Conservation (phyloP, 2,113 vertebrate genomes). For the Mandrillus leucophaeus region DNA sequence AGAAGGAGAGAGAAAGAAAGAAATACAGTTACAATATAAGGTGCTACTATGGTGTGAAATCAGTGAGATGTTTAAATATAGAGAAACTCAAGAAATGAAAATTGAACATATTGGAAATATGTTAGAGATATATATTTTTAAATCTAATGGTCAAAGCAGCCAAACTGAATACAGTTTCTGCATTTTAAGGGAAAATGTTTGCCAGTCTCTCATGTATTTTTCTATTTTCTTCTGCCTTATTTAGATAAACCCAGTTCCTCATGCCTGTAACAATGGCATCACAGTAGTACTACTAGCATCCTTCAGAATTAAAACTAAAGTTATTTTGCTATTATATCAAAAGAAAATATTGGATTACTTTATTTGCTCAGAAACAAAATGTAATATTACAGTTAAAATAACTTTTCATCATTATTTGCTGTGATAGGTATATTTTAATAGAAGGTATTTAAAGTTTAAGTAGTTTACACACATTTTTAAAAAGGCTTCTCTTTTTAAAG, state of each 20-base stretch:
- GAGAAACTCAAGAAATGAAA: background rate
- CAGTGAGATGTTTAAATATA: background rate
- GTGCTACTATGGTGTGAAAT: background rate
- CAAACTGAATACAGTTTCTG: background rate
- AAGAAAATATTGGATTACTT: background rate
- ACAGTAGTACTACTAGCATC: background rate
- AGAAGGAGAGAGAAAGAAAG: background rate
- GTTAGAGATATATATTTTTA: background rate
- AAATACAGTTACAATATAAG: background rate
- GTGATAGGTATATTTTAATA: background rate
- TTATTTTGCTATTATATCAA: background rate
- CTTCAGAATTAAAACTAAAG: background rate
- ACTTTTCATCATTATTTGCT: background rate
- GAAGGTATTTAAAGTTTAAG: background rate
- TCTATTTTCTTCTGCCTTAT: background rate
- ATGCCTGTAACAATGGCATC: background rate
- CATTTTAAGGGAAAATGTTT: background rate
- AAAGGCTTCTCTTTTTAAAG: background rate
- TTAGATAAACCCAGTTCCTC: background rate
- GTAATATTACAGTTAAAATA: background rate
- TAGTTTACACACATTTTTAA: background rate
- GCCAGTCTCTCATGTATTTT: background rate
- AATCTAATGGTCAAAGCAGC: background rate
- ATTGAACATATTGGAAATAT: background rate
- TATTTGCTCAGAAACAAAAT: conserved; percentile 11